Conservation (phyloP, 1,140 invertebrate genomes). For the Piezodorus guildinii region DNA sequence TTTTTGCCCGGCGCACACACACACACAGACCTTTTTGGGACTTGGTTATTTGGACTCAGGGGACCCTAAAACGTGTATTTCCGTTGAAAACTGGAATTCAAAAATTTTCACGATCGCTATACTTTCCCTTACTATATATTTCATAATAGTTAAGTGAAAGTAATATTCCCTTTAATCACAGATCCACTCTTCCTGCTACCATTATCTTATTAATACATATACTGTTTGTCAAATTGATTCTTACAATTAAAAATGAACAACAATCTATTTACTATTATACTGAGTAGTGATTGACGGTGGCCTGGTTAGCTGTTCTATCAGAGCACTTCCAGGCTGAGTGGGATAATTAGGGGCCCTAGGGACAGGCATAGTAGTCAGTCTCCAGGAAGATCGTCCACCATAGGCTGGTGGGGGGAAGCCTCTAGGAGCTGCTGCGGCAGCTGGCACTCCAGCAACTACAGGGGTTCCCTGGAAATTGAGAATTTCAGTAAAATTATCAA, state of each 20-base stretch:
- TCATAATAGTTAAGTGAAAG: too few relatives aligned
- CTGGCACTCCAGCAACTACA: neutral
- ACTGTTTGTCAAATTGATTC: too few relatives aligned
- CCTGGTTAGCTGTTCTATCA: slow-evolving; percentile 56
- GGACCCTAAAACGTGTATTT: too few relatives aligned
- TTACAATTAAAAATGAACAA: too few relatives aligned
- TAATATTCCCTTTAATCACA: too few relatives aligned
- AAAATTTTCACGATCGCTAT: too few relatives aligned
- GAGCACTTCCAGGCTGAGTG: slow-evolving; percentile 37
- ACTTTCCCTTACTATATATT: too few relatives aligned
- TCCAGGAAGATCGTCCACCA: neutral
- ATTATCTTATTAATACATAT: neutral
- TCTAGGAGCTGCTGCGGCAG: neutral
- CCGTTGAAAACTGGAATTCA: too few relatives aligned
- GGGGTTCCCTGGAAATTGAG: neutral
- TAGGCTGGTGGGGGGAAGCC: slow-evolving; percentile 13
- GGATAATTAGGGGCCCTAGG: slow-evolving; percentile 24
- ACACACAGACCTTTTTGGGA: too few relatives aligned
- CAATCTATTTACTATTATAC: slow-evolving; percentile 12
- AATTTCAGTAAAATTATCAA: too few relatives aligned
- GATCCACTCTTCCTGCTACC: neutral
- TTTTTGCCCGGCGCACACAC: too few relatives aligned
- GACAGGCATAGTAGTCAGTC: slow-evolving; percentile 26
- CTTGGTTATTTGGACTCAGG: too few relatives aligned
- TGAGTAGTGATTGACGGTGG: slow-evolving; percentile 43